Evolutionary conservation across 2,797 vertebrate species (phyloP).

Genomic region (Sus cebifrons): DNA sequence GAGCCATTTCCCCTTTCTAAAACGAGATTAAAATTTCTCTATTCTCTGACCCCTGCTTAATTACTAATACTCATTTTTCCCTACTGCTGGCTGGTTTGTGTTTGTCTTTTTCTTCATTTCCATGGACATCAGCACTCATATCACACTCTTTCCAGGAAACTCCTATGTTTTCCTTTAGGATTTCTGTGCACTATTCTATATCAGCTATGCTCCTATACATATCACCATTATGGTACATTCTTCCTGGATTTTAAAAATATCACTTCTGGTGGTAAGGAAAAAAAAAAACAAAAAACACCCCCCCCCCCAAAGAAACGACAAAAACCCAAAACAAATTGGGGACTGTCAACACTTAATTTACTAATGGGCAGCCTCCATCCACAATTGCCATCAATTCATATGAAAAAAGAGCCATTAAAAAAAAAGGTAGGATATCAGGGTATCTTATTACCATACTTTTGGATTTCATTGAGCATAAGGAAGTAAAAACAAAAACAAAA

Average conservation of each 20-base stretch:
- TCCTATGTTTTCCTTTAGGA: neutral
- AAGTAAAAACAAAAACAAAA: neutral
- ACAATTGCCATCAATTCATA: neutral
- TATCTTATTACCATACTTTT: neutral
- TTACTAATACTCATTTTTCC: neutral
- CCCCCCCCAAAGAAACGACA: no score
- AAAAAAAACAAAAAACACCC: neutral
- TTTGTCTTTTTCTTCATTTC: neutral
- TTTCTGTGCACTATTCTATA: neutral
- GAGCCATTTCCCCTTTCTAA: neutral
- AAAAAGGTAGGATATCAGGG: neutral
- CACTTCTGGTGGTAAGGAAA: neutral
- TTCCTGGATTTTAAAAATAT: slow-evolving; percentile 21
- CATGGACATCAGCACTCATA: neutral
- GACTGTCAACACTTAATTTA: neutral
- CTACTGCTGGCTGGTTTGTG: neutral
- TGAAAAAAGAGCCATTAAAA: neutral
- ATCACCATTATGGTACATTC: neutral
- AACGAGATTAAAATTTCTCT: neutral
- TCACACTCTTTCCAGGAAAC: neutral
- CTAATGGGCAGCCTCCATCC: neutral
- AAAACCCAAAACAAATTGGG: neutral
- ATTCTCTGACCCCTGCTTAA: neutral
- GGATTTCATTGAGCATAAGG: neutral
- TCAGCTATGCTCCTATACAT: neutral